Conservation (phyloP, 1,140 invertebrate species). For the Mactra quadrangularis region DNA sequence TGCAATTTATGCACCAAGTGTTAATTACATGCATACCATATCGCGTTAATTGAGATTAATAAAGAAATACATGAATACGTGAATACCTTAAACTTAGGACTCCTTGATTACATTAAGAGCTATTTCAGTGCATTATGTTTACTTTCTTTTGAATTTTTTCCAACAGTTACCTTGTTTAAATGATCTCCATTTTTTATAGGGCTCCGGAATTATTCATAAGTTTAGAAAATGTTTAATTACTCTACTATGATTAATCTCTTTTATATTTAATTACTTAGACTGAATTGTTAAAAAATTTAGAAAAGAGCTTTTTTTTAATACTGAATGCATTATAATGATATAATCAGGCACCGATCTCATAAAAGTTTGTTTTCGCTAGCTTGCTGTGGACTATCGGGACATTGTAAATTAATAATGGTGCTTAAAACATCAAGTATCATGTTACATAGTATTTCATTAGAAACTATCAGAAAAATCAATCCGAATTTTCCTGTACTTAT, state of each 20-base stretch:
- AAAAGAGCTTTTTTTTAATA: slow-evolving; percentile 26
- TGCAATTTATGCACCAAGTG: too few relatives aligned
- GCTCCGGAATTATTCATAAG: slow-evolving; percentile 40
- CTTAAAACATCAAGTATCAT: slow-evolving; percentile 44
- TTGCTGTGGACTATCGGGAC: neutral
- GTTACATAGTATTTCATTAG: slow-evolving; percentile 58
- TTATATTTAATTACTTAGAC: slow-evolving; percentile 12
- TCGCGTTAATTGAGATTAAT: too few relatives aligned
- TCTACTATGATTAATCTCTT: slow-evolving; percentile 21
- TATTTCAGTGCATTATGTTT: too few relatives aligned
- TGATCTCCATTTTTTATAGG: neutral
- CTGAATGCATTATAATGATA: slow-evolving; percentile 34
- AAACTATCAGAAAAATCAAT: slow-evolving; percentile 54
- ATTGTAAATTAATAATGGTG: slow-evolving; percentile 51
- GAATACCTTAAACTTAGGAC: too few relatives aligned
- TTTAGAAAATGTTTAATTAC: slow-evolving; percentile 48
- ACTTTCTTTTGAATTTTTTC: too few relatives aligned
- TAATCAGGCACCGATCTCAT: slow-evolving; percentile 44
- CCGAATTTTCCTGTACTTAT: slow-evolving; percentile 50
- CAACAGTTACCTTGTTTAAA: too few relatives aligned
- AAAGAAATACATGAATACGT: too few relatives aligned
- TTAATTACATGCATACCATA: too few relatives aligned
- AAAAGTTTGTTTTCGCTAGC: neutral
- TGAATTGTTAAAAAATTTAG: slow-evolving; percentile 9
- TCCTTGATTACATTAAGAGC: too few relatives aligned